Base-by-base conservation (phyloP, 2,797 vertebrate species). In the Bradypus variegatus region DNA sequence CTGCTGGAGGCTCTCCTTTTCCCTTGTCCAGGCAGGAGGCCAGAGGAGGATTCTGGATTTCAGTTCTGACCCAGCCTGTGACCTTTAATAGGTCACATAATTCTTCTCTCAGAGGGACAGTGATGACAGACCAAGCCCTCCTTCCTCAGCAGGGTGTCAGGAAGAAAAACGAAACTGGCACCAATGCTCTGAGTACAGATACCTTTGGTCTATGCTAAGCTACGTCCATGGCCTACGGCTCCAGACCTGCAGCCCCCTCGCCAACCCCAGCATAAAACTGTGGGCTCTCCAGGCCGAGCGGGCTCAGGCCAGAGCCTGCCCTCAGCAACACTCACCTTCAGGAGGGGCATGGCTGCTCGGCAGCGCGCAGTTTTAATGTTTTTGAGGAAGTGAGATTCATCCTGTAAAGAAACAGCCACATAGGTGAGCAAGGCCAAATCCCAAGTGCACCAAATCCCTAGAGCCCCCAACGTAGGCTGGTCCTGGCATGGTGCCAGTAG, bases 381-480 rank as follows among this genome's bases (percentile, higher is more conserved):
- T 97, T 99, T 99, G 94, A 99, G 97, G 94, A 99, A 99, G 97
- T 99, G 99, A 88, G 98, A 99, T 95, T 99, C 99, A 95, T 99
- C 99, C 99, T 99, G 96, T 92, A 97, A 96, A 70, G 58, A 96
- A 96, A 96, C 16, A 96, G 93, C 58, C 76, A 91, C 0, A 0
- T 0, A 36, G 67, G 58, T 93, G 73, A 94, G 69, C 21, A 29
- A 62, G 64, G 70, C 27, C 41, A 81, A 50, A 13, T 38, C n/a
- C 77, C 11, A 19, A 29, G 18, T 5, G 60, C 18, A 76, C 0
- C 10, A 48, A 91, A 12, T 45, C 41, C 41, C 25, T 8, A 7
- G 14, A 55, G 67, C 29, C 27, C 72, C 77, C 70, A 0, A 0
- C 29, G 8, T 50, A 25, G 29, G n/a, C 1, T 18, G 55, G 50